phyloP scores from a whole-genome alignment of 1,140 invertebrate genomes.

The Neotoxoptera formosana region DNA sequence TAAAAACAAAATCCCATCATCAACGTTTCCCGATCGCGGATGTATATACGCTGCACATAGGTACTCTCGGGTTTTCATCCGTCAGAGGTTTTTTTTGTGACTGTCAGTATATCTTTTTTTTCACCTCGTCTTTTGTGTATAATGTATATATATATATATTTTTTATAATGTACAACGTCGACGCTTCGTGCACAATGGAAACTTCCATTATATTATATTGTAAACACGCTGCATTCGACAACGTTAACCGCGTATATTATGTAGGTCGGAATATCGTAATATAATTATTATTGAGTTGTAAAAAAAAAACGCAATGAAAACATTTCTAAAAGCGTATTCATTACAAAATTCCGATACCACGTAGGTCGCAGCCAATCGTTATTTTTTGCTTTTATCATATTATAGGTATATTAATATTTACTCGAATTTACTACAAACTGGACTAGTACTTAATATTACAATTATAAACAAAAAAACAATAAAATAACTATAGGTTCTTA shows the following conservation, averaged over 20 bases:
- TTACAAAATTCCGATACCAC: neutral
- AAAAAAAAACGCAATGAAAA: neutral
- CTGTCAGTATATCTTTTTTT: conserved; percentile 3
- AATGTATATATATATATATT: too few species aligned
- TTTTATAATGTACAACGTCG: neutral
- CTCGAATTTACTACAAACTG: neutral
- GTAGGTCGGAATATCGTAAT: neutral
- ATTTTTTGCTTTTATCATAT: neutral
- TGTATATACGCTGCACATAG: neutral
- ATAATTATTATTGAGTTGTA: neutral
- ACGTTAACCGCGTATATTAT: neutral
- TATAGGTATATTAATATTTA: neutral
- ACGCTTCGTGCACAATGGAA: neutral
- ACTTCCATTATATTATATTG: neutral
- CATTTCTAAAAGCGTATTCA: neutral
- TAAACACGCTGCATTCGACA: neutral
- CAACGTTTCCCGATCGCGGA: neutral
- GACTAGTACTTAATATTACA: neutral
- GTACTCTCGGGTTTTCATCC: neutral
- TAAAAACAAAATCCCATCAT: conserved; percentile 9
- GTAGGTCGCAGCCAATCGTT: neutral
- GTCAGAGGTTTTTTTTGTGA: neutral
- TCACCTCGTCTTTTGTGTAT: neutral
- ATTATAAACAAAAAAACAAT: neutral
- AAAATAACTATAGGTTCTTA: neutral